These are phyloP conservation scores for Orussus abietinus DNA, from an alignment of 1,140 invertebrate species.

Conservation along the genomic window DNA sequence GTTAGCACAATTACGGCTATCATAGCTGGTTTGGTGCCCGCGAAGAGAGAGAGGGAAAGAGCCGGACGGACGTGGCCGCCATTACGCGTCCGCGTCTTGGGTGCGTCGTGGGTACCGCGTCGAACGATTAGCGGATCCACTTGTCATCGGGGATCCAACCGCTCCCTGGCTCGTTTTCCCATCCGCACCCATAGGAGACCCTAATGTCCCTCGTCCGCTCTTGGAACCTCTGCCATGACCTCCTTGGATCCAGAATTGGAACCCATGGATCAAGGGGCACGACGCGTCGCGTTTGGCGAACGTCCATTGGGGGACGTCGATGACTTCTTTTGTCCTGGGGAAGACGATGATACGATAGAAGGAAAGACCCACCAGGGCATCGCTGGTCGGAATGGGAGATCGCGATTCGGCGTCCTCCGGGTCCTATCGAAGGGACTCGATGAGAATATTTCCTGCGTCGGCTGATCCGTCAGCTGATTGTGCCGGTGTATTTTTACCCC, in stretches of 20 bases:
- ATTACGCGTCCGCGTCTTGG: not conserved
- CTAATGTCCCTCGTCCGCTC: conserved; percentile 44
- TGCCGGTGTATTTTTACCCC: conserved; percentile 28
- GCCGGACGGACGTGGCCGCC: conserved; percentile 29
- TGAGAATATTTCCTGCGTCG: conserved; percentile 41
- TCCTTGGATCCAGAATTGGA: too few relatives aligned
- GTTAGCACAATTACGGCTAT: conserved; percentile 49
- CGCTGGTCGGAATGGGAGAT: conserved; percentile 17
- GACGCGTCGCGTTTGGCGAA: too few relatives aligned
- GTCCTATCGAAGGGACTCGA: conserved; percentile 19
- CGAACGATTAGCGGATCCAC: conserved; percentile 47
- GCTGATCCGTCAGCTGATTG: conserved; percentile 43
- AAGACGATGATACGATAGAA: conserved; percentile 3
- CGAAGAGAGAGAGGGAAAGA: not conserved
- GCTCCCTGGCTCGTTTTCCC: conserved; percentile 30
- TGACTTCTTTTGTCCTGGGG: conserved; percentile 14
- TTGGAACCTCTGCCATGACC: too few relatives aligned
- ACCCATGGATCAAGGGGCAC: too few relatives aligned
- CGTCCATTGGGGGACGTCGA: conserved; percentile 13
- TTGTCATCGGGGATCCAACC: conserved; percentile 45
- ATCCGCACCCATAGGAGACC: conserved; percentile 43
- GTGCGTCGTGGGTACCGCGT: conserved; percentile 3
- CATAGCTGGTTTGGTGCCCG: conserved; percentile 33
- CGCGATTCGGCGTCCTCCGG: conserved; percentile 5
- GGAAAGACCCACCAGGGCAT: conserved; percentile 12